Evolutionary conservation across 2,888 invertebrate species (phyloP).

Genomic region (Chymomyza amoena): DNA sequence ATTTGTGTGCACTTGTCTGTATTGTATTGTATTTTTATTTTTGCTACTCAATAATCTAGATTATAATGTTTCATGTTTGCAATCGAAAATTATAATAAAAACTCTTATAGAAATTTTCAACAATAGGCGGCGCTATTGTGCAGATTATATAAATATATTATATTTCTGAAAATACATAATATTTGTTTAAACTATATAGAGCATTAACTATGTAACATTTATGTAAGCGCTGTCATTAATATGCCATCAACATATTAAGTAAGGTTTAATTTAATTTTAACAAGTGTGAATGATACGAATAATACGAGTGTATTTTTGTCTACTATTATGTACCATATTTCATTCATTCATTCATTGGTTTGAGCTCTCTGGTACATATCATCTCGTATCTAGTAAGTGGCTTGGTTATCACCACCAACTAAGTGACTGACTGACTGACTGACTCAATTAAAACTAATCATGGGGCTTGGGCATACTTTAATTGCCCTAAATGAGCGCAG

Average conservation of each 20-base stretch:
- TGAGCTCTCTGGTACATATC: background rate
- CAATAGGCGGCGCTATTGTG: slow-evolving; percentile 29
- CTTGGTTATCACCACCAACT: background rate
- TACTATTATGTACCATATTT: background rate
- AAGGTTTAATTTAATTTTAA: background rate
- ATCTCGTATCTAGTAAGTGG: background rate
- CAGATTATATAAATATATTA: background rate
- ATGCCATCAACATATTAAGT: background rate
- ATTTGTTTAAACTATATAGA: background rate
- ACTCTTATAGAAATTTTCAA: background rate
- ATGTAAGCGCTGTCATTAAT: background rate
- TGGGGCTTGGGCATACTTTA: slow-evolving; percentile 30
- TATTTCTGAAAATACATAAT: background rate
- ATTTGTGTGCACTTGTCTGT: background rate
- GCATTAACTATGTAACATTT: background rate
- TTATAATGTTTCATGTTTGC: background rate
- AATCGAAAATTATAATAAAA: background rate
- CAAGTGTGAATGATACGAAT: background rate
- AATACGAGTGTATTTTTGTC: background rate
- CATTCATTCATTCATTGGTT: background rate
- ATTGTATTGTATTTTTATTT: background rate
- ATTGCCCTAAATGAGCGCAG: slow-evolving; percentile 46
- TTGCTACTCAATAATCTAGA: background rate
- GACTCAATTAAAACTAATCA: slow-evolving; percentile 64
- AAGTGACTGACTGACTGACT: slow-evolving; percentile 13